These are phyloP conservation scores for Ancistrus triradiatus DNA, from an alignment of 2,113 vertebrate species.

Conservation along the genomic window DNA sequence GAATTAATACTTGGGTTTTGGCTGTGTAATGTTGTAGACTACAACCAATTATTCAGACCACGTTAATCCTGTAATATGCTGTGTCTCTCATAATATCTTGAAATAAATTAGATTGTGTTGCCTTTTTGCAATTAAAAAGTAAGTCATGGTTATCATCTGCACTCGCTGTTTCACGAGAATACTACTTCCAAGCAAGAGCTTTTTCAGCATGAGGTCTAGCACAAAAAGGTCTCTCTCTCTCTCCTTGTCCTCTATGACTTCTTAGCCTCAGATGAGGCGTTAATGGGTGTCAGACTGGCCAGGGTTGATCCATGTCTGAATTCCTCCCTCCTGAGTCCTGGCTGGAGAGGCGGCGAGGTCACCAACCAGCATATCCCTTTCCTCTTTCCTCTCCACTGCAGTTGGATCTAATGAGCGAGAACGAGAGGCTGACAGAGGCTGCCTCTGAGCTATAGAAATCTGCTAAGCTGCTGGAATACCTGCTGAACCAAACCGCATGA, in stretches of 20 bases:
- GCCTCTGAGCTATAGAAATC: not conserved
- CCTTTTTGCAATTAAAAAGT: too few relatives aligned
- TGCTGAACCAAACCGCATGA: too few relatives aligned
- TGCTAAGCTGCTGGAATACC: conserved; percentile 12
- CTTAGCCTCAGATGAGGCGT: conserved; percentile 19
- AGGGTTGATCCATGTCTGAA: conserved; percentile 4
- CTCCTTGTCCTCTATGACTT: not conserved
- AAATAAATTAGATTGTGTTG: too few relatives aligned
- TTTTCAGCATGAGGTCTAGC: too few relatives aligned
- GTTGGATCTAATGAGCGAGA: conserved; percentile 15
- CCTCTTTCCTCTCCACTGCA: not conserved
- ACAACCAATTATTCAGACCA: too few relatives aligned
- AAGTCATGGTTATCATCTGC: too few relatives aligned
- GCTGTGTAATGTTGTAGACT: too few relatives aligned
- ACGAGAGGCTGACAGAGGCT: not conserved
- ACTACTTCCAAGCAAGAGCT: too few relatives aligned
- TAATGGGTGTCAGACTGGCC: conserved; percentile 21
- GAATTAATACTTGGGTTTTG: too few relatives aligned
- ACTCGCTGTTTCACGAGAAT: too few relatives aligned
- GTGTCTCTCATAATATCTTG: too few relatives aligned
- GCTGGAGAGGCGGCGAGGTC: not conserved
- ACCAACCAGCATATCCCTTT: not conserved
- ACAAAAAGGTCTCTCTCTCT: not conserved
- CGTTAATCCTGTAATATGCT: too few relatives aligned
- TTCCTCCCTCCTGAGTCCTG: not conserved